Conservation (phyloP, 1,140 invertebrate genomes). For the Mylabris phalerata region DNA sequence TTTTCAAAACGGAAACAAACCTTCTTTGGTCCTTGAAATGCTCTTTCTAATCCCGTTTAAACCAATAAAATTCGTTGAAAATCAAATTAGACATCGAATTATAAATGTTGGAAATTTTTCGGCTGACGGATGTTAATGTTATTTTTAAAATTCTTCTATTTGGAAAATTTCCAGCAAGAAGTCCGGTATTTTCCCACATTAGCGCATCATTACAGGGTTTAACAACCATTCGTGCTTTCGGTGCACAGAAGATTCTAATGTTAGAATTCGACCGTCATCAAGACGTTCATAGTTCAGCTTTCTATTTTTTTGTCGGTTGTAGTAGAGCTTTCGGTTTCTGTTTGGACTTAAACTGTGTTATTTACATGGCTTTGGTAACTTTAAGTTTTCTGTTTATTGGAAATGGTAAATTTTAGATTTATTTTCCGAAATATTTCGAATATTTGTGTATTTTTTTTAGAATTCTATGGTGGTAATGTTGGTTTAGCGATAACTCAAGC, state of each 20-base stretch:
- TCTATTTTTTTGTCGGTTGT: constrained; percentile 59
- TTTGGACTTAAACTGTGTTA: constrained; percentile 61
- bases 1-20: no score
- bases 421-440: constrained; percentile 9
- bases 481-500: constrained; percentile 70
- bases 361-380: constrained; percentile 54
- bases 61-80: no score
- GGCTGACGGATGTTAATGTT: no score
- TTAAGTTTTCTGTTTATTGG: constrained; percentile 48
- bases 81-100: no score
- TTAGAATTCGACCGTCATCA: constrained; percentile 59
- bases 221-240: constrained; percentile 70
- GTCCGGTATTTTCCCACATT: constrained; percentile 72
- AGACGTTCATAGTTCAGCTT: constrained; percentile 54
- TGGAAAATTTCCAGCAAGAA: constrained; percentile 50
- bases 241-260: constrained; percentile 57
- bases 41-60: no score
- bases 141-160: no score
- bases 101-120: no score
- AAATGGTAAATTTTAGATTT: constrained; percentile 34
- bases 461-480: constrained; percentile 57
- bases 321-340: constrained; percentile 52
- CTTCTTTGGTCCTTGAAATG: no score
- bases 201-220: constrained; percentile 46
- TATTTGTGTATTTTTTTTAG: constrained; percentile 17